These are phyloP conservation scores for Metellina segmentata DNA, from an alignment of 2,888 invertebrate genomes.

Conservation along the genomic window DNA sequence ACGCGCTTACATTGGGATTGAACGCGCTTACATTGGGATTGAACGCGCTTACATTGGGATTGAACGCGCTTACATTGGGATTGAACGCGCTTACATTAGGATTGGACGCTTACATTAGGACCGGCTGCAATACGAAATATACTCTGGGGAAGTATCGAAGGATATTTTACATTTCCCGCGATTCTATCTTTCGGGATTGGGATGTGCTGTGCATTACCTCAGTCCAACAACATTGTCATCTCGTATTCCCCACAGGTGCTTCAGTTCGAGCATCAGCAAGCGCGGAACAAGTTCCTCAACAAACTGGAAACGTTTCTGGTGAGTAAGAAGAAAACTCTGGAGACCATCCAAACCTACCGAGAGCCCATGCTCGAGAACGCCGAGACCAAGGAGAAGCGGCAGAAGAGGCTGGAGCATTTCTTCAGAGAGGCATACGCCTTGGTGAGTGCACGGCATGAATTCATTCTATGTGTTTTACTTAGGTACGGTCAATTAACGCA, in stretches of 20 bases:
- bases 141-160: too few relatives aligned
- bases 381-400: slow-evolving; percentile 95
- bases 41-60: too few relatives aligned
- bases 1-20: too few relatives aligned
- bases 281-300: slow-evolving; percentile 91
- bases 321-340: slow-evolving; percentile 91
- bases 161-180: too few relatives aligned
- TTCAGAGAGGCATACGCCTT: slow-evolving; percentile 97
- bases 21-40: too few relatives aligned
- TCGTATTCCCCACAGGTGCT: slow-evolving; percentile 81
- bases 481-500: too few relatives aligned
- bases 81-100: too few relatives aligned
- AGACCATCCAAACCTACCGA: slow-evolving; percentile 86
- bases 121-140: too few relatives aligned
- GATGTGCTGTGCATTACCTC: background rate
- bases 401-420: slow-evolving; percentile 94
- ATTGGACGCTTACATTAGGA: too few relatives aligned
- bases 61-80: too few relatives aligned
- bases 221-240: background rate
- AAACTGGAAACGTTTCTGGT: slow-evolving; percentile 92
- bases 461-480: too few relatives aligned
- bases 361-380: slow-evolving; percentile 94
- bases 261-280: slow-evolving; percentile 91
- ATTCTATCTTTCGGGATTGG: background rate
- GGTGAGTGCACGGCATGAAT: slow-evolving; percentile 8